Base-by-base conservation (phyloP, 2,797 vertebrate species). In the Otus scops region DNA sequence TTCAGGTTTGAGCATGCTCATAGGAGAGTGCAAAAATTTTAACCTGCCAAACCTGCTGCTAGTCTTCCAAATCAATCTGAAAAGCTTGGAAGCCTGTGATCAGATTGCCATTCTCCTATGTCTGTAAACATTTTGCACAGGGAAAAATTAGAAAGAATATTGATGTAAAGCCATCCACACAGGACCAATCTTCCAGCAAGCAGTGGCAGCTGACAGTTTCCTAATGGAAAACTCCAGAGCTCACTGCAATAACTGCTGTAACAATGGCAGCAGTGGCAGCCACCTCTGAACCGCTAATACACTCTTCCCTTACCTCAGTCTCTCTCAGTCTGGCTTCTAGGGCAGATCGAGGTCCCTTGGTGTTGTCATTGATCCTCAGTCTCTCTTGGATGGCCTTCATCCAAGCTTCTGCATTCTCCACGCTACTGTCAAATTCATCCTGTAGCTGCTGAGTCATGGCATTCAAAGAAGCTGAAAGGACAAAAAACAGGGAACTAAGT, bases 371-470 rank as follows among this genome's bases (percentile, higher is more conserved):
- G 94, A 98, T 86, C 88, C 97, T 98, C 81, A 99, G 98, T 51
- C 97, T 98, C 93, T 99, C 98, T 80, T 99, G 99, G 77, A 99
- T 97, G 3, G 97, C 98, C 95, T 95, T 97, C 98, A 99, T 99
- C 99, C 99, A 99, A 10, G 97, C 97, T 89, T 97, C 97, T 51
- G 99, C 99, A 1, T 97, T 98, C 94, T 99, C 98, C 98, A 99
- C 95, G 4, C 98, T 98, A 74, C 98, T 98, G 85, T 85, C 97
- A 95, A 99, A 99, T 96, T 98, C 98, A 97, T 99, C 98, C 97
- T 98, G 98, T 76, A 98, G 98, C 97, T 98, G 98, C 97, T 99
- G 99, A 50, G 98, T 99, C 99, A 99, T 99, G 84, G 96, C 97
- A 93, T 97, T 92, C 87, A 71, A 78, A 19, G 64, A 84, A 88